Evolutionary conservation across 1,140 invertebrate species (phyloP).

Genomic region (Dinoponera quadriceps): DNA sequence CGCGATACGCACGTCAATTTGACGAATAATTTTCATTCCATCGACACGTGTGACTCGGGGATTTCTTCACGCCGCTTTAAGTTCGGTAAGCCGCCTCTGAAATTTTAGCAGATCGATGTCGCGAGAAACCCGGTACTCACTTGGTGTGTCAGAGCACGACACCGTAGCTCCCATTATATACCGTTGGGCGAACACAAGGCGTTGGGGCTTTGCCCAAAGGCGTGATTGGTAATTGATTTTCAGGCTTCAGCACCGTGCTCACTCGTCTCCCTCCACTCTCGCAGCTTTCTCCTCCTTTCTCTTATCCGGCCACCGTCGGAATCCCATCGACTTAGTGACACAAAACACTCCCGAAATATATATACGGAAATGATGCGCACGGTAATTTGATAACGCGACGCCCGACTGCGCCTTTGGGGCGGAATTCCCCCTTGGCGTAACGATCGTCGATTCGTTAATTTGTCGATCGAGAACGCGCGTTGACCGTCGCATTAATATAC

Average conservation of each 20-base stretch:
- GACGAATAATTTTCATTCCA: background rate
- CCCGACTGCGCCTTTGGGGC: background rate
- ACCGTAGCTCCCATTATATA: slow-evolving; percentile 75
- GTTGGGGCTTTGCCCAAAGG: slow-evolving; percentile 75
- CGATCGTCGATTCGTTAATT: background rate
- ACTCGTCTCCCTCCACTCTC: slow-evolving; percentile 39
- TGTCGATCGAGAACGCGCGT: background rate
- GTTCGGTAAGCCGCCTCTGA: slow-evolving; percentile 21
- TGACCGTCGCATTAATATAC: background rate
- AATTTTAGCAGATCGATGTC: slow-evolving; percentile 72
- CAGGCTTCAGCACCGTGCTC: slow-evolving; percentile 74
- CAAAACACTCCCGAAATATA: slow-evolving; percentile 28
- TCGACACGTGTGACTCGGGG: slow-evolving; percentile 3
- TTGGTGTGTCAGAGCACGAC: slow-evolving; percentile 70
- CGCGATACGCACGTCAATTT: background rate
- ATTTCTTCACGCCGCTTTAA: slow-evolving; percentile 25
- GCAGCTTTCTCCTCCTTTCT: slow-evolving; percentile 62
- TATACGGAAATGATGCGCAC: slow-evolving; percentile 18
- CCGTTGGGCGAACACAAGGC: slow-evolving; percentile 74
- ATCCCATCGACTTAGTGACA: slow-evolving; percentile 35
- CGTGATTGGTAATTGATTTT: slow-evolving; percentile 81
- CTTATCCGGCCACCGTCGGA: slow-evolving; percentile 46
- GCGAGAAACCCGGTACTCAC: slow-evolving; percentile 62
- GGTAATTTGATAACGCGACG: background rate
- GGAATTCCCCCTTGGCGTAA: no score